Conservation (phyloP, 2,888 invertebrate species). For the Eudasyphora cyanicolor region DNA sequence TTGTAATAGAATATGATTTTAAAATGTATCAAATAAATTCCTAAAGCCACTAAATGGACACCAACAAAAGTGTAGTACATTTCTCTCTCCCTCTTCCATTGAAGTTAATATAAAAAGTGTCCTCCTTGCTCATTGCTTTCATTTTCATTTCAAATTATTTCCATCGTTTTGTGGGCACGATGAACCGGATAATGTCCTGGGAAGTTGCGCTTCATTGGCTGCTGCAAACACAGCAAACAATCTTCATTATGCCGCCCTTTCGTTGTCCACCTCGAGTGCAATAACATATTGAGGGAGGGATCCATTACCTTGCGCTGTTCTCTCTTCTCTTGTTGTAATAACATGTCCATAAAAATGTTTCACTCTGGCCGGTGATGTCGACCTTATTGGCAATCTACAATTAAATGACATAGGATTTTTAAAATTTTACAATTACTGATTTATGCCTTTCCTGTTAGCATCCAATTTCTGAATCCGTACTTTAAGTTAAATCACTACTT, state of each 20-base stretch:
- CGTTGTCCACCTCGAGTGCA: not conserved
- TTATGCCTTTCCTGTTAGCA: no score
- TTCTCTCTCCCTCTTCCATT: no score
- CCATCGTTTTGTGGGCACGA: not conserved
- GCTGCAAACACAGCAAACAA: not conserved
- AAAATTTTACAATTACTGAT: no score
- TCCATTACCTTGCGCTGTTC: not conserved
- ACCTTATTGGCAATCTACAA: not conserved
- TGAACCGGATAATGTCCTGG: not conserved
- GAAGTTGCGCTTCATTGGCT: slow-evolving; percentile 11
- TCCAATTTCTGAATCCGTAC: no score
- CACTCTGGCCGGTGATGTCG: not conserved
- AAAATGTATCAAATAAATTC: no score
- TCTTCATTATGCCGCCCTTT: slow-evolving; percentile 26
- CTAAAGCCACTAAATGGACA: no score
- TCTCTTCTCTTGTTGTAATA: not conserved
- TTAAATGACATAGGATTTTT: no score
- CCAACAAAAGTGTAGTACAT: no score
- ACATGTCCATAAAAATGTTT: not conserved
- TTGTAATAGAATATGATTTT: no score
- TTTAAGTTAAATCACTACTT: no score
- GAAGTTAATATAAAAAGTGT: no score
- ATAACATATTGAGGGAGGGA: not conserved
- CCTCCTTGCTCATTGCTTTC: not conserved
- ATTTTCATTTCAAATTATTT: slow-evolving; percentile 2